phyloP scores from a whole-genome alignment of 2,113 vertebrate genomes.

The Sebastes schlegelii region DNA sequence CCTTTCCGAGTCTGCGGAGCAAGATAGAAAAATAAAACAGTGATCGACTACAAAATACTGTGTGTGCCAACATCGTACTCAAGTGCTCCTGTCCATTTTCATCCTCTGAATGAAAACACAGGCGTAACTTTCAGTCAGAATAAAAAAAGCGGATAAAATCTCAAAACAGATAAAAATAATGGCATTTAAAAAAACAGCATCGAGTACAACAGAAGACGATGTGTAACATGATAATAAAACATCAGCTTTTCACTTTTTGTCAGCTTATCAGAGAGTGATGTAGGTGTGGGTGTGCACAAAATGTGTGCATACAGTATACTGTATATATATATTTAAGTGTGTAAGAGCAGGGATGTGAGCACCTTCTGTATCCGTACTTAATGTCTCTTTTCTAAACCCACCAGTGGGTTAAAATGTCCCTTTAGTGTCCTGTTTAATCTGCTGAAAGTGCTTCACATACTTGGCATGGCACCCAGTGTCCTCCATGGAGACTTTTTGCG shows the following conservation, averaged over 20 bases:
- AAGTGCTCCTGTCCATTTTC: conserved; percentile 57
- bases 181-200: conserved; percentile 49
- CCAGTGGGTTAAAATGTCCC: conserved; percentile 31
- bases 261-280: conserved; percentile 46
- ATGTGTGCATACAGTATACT: conserved; percentile 28
- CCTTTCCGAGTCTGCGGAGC: conserved; percentile 40
- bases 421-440: conserved; percentile 41
- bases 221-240: conserved; percentile 59
- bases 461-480: conserved; percentile 49
- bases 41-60: conserved; percentile 67
- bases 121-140: conserved; percentile 59
- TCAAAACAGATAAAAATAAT: conserved; percentile 67
- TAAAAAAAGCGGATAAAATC: conserved; percentile 58
- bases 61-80: conserved; percentile 39
- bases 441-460: conserved; percentile 66
- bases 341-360: conserved; percentile 42
- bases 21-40: conserved; percentile 78
- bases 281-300: conserved; percentile 26
- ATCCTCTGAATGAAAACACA: conserved; percentile 47
- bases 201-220: conserved; percentile 49
- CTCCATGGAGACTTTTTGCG: conserved; percentile 46
- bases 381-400: conserved; percentile 43
- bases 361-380: conserved; percentile 20
- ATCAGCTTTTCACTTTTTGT: conserved; percentile 39
- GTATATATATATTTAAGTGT: conserved; percentile 11